Conservation (phyloP, 2,888 invertebrate genomes). For the Acrobasis suavella region DNA sequence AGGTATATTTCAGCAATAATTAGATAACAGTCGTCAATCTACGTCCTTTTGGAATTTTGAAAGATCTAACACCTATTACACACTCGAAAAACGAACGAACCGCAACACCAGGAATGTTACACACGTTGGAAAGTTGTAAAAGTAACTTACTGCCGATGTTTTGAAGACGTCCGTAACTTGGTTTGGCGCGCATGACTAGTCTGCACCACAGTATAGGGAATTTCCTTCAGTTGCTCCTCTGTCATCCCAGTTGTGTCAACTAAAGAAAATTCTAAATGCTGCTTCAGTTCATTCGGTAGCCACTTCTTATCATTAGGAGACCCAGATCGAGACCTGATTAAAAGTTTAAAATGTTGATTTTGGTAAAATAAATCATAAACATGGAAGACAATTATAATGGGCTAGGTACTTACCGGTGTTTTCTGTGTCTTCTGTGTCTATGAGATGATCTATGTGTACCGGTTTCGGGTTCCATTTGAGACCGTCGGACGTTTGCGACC, state of each 20-base stretch:
- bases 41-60: no score
- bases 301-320: slow-evolving; percentile 88
- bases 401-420: slow-evolving; percentile 75
- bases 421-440: slow-evolving; percentile 82
- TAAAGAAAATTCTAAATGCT: slow-evolving; percentile 93
- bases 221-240: slow-evolving; percentile 92
- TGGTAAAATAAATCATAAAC: no score
- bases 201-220: slow-evolving; percentile 94
- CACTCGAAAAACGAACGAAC: no score
- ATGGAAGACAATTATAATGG: no score
- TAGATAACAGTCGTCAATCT: no score
- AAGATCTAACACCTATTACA: no score
- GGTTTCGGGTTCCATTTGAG: slow-evolving; percentile 73
- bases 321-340: slow-evolving; percentile 83
- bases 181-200: slow-evolving; percentile 85
- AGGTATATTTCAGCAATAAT: no score
- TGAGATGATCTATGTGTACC: slow-evolving; percentile 83
- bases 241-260: slow-evolving; percentile 95
- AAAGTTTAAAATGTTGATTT: neutral
- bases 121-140: neutral
- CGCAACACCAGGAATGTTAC: no score
- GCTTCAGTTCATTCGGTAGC: slow-evolving; percentile 89
- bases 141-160: slow-evolving; percentile 65
- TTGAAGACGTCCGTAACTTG: slow-evolving; percentile 76
- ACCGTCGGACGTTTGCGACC: slow-evolving; percentile 87